Percentiles rank a stretch among this genome's conserved stretches.
Evolutionary conservation across 2,797 vertebrate genomes (phyloP).

Genomic region (Xiphorhynchus erythropygius): DNA sequence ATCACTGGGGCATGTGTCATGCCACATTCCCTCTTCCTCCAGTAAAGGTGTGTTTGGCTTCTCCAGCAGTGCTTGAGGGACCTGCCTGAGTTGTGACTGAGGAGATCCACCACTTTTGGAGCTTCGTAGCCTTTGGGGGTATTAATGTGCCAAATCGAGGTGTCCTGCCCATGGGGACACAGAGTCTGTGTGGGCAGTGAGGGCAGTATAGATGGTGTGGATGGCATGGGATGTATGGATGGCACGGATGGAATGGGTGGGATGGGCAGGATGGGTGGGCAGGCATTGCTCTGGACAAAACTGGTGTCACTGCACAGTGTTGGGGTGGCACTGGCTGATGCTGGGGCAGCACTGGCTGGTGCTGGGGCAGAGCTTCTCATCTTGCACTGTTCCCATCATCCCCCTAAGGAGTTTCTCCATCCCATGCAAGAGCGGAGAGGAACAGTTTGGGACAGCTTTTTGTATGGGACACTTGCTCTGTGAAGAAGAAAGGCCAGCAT

Average conservation of each 20-base stretch:
- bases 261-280: neutral
- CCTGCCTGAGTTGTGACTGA: accelerated
- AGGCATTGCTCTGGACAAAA: accelerated
- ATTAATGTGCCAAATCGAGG: accelerated
- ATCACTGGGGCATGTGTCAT: accelerated
- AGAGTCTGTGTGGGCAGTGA: accelerated
- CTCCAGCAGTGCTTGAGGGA: accelerated
- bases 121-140: accelerated
- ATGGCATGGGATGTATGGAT: neutral
- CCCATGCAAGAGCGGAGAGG: neutral
- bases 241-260: neutral
- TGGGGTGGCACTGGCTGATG: neutral
- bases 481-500: neutral
- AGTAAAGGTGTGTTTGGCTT: accelerated
- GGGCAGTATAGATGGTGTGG: neutral
- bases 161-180: neutral
- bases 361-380: accelerated
- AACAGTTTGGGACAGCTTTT: neutral
- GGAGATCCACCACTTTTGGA: neutral
- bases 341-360: neutral
- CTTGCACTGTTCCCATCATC: neutral
- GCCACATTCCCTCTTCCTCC: accelerated
- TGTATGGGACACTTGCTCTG: neutral
- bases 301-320: accelerated
- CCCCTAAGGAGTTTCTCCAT: neutral